Evolutionary conservation across 2,888 invertebrate genomes (phyloP), one percentile per base, ranked within the genome.

Genomic region (Belgica antarctica): DNA sequence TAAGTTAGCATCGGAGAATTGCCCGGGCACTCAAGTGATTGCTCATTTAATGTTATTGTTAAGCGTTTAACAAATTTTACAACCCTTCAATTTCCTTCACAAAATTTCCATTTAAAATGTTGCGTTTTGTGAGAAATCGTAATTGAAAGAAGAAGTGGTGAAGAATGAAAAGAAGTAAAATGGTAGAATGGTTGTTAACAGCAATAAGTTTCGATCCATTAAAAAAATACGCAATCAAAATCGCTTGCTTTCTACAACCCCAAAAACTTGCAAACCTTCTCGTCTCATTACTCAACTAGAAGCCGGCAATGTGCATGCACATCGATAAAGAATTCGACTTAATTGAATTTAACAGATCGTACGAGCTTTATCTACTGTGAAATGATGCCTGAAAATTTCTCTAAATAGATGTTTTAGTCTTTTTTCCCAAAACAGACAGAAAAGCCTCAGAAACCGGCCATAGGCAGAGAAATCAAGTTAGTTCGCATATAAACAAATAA

Each of bases 51-150:
- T 41, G 41, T 41, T 41, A n/a, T 41, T 41, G 41, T 41, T 41
- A 41, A 41, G 15, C 41, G 41, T 41, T 41, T 41, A 41, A 41
- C 41, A 41, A 41, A 41, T 41, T 41, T 41, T n/a, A 41, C 62
- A 62, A 62, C 62, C 62, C 62, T 62, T 31, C 62, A 62, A 62
- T 62, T 62, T 62, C 17, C 10, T 61, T 62, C 61, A 12, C 10
- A 41, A 41, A n/a, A 41, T n/a, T 41, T 12, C 3, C 41, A 41
- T 41, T 41, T 3, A 41, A 41, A 41, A 3, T n/a, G 41, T 41
- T 41, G 41, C 15, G 41, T 12, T 41, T 41, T 41, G 41, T 41
- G 41, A 41, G 41, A 41, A 41, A 41, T 41, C 3, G 15, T 4
- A 41, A 41, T 41, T 41, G 41, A 41, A 41, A 41, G 41, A 3